Conservation (phyloP, 1,140 invertebrate species). For the Cydia amplana region DNA sequence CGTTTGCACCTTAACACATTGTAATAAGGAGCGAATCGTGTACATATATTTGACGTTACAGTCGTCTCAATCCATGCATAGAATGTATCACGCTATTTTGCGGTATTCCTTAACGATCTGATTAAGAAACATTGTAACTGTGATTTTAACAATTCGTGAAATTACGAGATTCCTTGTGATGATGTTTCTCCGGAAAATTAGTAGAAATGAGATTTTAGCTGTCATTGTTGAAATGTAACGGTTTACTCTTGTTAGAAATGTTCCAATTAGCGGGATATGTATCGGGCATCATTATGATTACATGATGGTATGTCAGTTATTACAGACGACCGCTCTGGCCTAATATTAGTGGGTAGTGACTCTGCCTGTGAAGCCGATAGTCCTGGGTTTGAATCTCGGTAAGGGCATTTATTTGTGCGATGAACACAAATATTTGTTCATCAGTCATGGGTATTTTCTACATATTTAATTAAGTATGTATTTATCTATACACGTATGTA, state of each 20-base stretch:
- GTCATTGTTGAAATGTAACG: background rate
- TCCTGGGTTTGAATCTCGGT: no score
- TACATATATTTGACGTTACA: background rate
- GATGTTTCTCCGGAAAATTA: background rate
- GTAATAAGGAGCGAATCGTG: background rate
- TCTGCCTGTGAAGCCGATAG: no score
- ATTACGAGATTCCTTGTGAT: background rate
- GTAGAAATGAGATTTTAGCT: background rate
- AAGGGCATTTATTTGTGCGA: no score
- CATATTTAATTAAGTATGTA: no score
- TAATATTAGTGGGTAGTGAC: no score
- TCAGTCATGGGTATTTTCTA: no score
- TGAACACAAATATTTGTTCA: no score
- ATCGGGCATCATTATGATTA: background rate
- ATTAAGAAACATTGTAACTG: background rate
- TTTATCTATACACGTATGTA: no score
- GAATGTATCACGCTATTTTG: background rate
- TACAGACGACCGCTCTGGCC: no score
- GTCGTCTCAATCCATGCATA: slow-evolving; percentile 9
- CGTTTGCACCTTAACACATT: background rate
- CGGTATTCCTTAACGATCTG: slow-evolving; percentile 9
- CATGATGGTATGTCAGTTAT: no score
- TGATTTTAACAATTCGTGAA: background rate
- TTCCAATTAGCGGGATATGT: background rate
- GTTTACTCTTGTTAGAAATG: background rate